Conservation (phyloP, 2,888 invertebrate genomes). For the Elaeidobius kamerunicus region DNA sequence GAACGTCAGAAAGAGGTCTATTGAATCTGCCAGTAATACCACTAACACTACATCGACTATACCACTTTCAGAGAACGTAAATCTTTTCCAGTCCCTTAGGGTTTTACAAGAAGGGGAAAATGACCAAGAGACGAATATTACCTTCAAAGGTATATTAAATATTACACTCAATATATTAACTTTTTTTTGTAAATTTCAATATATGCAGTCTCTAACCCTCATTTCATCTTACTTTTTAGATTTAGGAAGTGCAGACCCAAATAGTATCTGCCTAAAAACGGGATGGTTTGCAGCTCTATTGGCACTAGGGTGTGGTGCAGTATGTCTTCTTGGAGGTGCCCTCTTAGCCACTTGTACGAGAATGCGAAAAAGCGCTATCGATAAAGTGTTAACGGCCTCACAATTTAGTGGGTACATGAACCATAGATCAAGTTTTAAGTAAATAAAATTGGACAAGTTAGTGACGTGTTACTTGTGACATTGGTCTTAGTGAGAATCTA, state of each 20-base stretch:
- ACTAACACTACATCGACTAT: conserved; percentile 41
- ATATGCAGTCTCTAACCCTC: no score
- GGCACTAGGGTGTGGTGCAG: conserved; percentile 50
- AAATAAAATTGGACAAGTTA: conserved; percentile 24
- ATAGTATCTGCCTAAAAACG: conserved; percentile 49
- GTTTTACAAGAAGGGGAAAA: conserved; percentile 85
- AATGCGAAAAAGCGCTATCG: conserved; percentile 57
- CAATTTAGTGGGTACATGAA: conserved; percentile 51
- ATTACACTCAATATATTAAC: conserved; percentile 3
- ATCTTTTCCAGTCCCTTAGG: conserved; percentile 82
- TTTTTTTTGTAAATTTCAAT: no score
- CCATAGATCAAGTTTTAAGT: conserved; percentile 49
- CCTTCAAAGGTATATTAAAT: conserved; percentile 34
- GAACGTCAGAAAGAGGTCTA: conserved; percentile 71
- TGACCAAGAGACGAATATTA: conserved; percentile 54
- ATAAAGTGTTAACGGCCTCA: conserved; percentile 47
- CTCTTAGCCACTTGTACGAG: conserved; percentile 74
- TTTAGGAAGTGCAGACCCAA: conserved; percentile 39
- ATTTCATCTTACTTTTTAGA: conserved; percentile 32
- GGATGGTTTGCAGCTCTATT: conserved; percentile 55
- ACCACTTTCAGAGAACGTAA: conserved; percentile 80
- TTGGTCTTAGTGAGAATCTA: neutral
- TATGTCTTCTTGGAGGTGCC: conserved; percentile 70
- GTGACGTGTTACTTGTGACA: neutral
- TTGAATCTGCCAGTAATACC: conserved; percentile 50